A percentile compares a stretch with the other conserved stretches of the same genome.
Evolutionary conservation across 92 coral and sea anemone species (phyloP).

Genomic region (Siderastrea siderea): DNA sequence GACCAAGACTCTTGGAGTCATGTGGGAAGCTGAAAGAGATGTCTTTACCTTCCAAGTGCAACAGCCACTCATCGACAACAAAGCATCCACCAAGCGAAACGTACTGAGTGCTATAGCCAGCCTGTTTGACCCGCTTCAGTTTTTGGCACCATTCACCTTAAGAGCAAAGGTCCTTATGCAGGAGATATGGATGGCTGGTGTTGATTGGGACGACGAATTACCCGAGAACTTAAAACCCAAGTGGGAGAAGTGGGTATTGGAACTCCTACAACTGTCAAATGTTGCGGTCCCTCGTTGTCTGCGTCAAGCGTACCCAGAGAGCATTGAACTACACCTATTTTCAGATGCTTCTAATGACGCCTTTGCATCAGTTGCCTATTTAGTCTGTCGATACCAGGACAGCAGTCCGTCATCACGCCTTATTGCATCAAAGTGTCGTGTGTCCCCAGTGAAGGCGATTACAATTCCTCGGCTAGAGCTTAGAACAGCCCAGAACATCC

Average conservation of each 20-base stretch:
- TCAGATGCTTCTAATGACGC: constrained; percentile 73
- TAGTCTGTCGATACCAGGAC: constrained; percentile 41
- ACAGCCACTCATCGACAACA: neutral
- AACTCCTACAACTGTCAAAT: constrained; percentile 46
- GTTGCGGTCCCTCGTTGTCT: constrained; percentile 63
- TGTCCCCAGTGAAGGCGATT: constrained; percentile 59
- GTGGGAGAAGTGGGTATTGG: constrained; percentile 50
- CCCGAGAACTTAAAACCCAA: constrained; percentile 41
- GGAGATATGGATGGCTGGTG: constrained; percentile 65
- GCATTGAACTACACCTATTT: constrained; percentile 45
- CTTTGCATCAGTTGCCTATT: constrained; percentile 39
- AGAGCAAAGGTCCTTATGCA: constrained; percentile 52
- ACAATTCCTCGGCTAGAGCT: constrained; percentile 54
- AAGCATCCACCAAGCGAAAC: constrained; percentile 40
- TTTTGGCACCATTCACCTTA: constrained; percentile 47
- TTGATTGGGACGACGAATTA: constrained; percentile 71
- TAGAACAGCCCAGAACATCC: constrained; percentile 30
- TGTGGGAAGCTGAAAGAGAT: constrained; percentile 46
- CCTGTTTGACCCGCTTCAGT: constrained; percentile 62
- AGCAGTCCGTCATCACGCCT: constrained; percentile 26
- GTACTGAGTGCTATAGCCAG: constrained; percentile 46
- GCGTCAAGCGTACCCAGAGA: constrained; percentile 41
- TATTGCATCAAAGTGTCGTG: constrained; percentile 54
- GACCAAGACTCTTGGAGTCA: constrained; percentile 43
- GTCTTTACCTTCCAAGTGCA: constrained; percentile 47